Evolutionary conservation across 2,888 invertebrate species (phyloP), one percentile per base, ranked within the genome.

Genomic region (Cistogaster globosa): DNA sequence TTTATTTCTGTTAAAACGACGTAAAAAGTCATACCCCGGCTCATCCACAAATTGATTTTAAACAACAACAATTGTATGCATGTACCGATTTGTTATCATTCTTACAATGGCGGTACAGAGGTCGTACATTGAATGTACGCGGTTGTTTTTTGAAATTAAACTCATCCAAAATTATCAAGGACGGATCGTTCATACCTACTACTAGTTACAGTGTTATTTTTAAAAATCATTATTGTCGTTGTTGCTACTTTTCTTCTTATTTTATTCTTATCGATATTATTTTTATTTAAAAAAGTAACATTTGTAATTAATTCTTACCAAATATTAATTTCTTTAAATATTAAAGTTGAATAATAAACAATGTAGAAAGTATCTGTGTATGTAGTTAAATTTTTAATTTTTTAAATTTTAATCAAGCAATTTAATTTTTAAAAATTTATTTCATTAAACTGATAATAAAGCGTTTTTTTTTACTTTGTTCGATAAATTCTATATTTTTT

Each of bases 11-110:
- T 86, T 90, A 3, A 86, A 87, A 32, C 87, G 88, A 20, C 83
- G 83, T 9, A 90, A 89, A 65, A 90, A 88, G 32, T 80, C 86
- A 0, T 88, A 83, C 62, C 87, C 78, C 32, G 87, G 86, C 32
- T 90, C 91, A 48, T 88, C 90, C 18, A 89, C 90, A 60, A 89
- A 89, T 79, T 91, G 81, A 89, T 85, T 20, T 71, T 67, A 18
- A 71, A 75, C 38, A 65, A 58, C 14, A 45, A 32, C 14, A 53
- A 55, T 12, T 58, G 20, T 32, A 3, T 76, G 58, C 75, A 80
- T n/a, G n/a, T n/a, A 57, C 18, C 2, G 53, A 32, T 65, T 58
- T 58, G 26, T 69, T 67, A 72, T 77, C 68, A 68, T 77, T 58
- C 22, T 32, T 12, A 48, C 16, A 60, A 38, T 65, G 16, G 9